Evolutionary conservation across 1,140 invertebrate species (phyloP).

Genomic region (Trigoniulus corallinus): DNA sequence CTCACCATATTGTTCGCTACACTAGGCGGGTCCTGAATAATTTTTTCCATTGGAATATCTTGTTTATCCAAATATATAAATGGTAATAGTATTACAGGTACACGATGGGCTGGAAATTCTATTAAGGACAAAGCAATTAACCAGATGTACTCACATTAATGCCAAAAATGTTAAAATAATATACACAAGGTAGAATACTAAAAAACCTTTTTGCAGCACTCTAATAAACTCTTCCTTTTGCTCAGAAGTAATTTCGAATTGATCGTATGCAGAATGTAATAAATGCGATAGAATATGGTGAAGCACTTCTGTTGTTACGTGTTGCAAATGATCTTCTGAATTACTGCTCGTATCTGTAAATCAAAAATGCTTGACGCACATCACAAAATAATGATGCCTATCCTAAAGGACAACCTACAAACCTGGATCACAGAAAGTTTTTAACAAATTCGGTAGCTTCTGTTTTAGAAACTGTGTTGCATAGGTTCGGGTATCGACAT

Average conservation of each 20-base stretch:
- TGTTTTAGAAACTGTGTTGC: slow-evolving; percentile 60
- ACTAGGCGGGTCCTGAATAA: slow-evolving; percentile 27
- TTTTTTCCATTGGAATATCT: slow-evolving; percentile 46
- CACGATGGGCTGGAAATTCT: slow-evolving; percentile 72
- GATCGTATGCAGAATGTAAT: slow-evolving; percentile 31
- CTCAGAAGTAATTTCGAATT: slow-evolving; percentile 37
- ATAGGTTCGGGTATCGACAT: slow-evolving; percentile 47
- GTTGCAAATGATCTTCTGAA: slow-evolving; percentile 60
- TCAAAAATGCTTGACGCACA: not conserved
- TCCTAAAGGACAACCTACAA: slow-evolving; percentile 8
- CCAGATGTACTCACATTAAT: too few relatives aligned
- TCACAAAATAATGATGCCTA: not conserved
- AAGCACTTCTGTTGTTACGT: slow-evolving; percentile 69
- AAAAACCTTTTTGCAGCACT: slow-evolving; percentile 43
- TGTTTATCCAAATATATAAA: slow-evolving; percentile 58
- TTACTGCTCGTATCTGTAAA: slow-evolving; percentile 26
- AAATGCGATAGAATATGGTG: slow-evolving; percentile 56
- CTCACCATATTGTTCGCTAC: slow-evolving; percentile 44
- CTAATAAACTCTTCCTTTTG: slow-evolving; percentile 61
- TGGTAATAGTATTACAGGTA: slow-evolving; percentile 72
- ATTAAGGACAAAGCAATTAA: slow-evolving; percentile 9
- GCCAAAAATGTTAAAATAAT: too few relatives aligned
- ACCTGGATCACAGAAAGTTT: slow-evolving; percentile 63
- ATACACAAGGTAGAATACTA: not conserved
- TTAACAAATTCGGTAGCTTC: slow-evolving; percentile 65